Conservation (phyloP, 1,140 invertebrate genomes). For the Sinella curviseta region DNA sequence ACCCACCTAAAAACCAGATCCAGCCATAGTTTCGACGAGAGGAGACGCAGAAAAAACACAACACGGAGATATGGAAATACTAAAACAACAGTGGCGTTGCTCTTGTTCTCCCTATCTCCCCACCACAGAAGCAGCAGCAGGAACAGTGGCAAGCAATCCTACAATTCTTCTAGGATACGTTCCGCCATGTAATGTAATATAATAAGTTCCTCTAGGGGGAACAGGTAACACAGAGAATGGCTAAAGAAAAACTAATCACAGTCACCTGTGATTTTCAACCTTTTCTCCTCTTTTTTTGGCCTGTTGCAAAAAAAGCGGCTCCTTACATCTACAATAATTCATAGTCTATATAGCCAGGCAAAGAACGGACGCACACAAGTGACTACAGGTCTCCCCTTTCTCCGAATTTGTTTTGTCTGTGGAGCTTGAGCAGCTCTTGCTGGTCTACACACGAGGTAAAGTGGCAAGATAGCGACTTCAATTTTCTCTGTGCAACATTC, state of each 20-base stretch:
- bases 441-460: background rate
- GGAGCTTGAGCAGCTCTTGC: background rate
- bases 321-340: conserved; percentile 11
- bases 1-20: too few relatives aligned
- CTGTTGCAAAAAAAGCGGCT: background rate
- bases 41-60: too few relatives aligned
- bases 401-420: background rate
- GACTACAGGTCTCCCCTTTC: background rate
- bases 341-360: background rate
- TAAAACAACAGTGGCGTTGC: too few relatives aligned
- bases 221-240: background rate
- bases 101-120: too few relatives aligned
- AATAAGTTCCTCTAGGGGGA: background rate
- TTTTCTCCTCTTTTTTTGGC: background rate
- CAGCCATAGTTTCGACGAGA: too few relatives aligned
- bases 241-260: conserved; percentile 13
- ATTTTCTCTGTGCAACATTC: conserved; percentile 6
- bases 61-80: too few relatives aligned
- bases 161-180: background rate
- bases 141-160: too few relatives aligned
- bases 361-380: background rate
- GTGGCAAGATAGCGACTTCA: background rate
- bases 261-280: conserved; percentile 14
- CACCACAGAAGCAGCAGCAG: too few relatives aligned
- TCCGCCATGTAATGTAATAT: background rate